Evolutionary conservation across 2,888 invertebrate genomes (phyloP).

Genomic region (Adela reaumurella): DNA sequence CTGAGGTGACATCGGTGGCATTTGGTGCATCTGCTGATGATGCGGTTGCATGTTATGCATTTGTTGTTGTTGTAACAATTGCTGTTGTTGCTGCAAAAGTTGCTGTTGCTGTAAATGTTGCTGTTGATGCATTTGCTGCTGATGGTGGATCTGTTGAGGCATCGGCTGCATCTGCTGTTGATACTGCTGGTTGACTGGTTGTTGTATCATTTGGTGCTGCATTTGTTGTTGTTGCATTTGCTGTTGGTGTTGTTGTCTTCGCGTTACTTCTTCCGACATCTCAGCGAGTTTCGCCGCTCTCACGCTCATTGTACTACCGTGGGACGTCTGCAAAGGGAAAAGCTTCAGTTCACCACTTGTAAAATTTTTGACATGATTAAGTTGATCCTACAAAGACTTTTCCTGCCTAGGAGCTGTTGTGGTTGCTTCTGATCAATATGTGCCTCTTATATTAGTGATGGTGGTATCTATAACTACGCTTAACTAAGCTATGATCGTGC

Average conservation of each 20-base stretch:
- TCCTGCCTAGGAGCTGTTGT: too few species aligned
- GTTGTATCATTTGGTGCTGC: too few species aligned
- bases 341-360: too few species aligned
- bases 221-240: constrained; percentile 20
- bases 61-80: constrained; percentile 9
- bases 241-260: constrained; percentile 50
- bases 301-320: constrained; percentile 22
- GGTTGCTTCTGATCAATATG: too few species aligned
- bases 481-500: too few species aligned
- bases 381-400: too few species aligned
- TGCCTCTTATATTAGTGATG: too few species aligned
- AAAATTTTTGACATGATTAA: too few species aligned
- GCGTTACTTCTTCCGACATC: constrained; percentile 76
- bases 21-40: constrained; percentile 17
- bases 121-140: constrained; percentile 26
- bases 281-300: constrained; percentile 68
- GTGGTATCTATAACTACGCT: too few species aligned
- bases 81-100: constrained; percentile 10
- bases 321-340: constrained; percentile 16
- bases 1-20: constrained; percentile 14
- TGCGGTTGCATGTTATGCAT: constrained; percentile 15
- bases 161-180: constrained; percentile 13
- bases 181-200: constrained; percentile 13
- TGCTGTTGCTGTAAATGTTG: constrained; percentile 19
- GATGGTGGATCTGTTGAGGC: constrained; percentile 21